These are phyloP conservation scores for Endotricha flammealis DNA, from an alignment of 2,888 invertebrate species.

Conservation along the genomic window DNA sequence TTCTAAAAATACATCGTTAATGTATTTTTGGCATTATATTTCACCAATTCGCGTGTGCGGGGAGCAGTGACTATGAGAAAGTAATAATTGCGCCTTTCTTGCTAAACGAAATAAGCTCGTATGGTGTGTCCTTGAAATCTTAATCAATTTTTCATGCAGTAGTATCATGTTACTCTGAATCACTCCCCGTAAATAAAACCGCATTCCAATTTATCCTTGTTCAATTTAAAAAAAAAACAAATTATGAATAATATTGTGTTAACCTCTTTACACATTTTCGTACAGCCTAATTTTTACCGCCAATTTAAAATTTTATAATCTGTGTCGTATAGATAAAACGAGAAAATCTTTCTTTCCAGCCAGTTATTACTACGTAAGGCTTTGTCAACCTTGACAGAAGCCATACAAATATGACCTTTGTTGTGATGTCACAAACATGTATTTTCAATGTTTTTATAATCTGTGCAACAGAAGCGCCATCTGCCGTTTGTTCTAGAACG, in stretches of 20 bases:
- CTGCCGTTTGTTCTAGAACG: too few relatives aligned
- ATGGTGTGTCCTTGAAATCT: constrained; percentile 45
- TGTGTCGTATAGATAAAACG: too few relatives aligned
- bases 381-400: not conserved
- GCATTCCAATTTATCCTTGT: not conserved
- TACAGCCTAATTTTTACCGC: constrained; percentile 3
- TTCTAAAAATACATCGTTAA: constrained; percentile 61
- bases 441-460: not conserved
- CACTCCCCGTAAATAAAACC: not conserved
- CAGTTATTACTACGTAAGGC: not conserved
- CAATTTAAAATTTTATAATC: not conserved
- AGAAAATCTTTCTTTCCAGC: not conserved
- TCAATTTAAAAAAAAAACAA: not conserved
- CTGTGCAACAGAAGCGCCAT: not conserved
- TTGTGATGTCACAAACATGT: not conserved
- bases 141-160: constrained; percentile 21
- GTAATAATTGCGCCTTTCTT: constrained; percentile 47
- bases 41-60: constrained; percentile 62
- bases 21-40: constrained; percentile 68
- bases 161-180: constrained; percentile 1
- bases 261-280: not conserved
- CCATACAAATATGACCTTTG: not conserved
- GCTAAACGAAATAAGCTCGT: constrained; percentile 28
- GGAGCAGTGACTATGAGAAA: constrained; percentile 61
- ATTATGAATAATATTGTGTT: constrained; percentile 1